phyloP scores from a whole-genome alignment of 2,888 invertebrate species.

The Diaperis boleti region DNA sequence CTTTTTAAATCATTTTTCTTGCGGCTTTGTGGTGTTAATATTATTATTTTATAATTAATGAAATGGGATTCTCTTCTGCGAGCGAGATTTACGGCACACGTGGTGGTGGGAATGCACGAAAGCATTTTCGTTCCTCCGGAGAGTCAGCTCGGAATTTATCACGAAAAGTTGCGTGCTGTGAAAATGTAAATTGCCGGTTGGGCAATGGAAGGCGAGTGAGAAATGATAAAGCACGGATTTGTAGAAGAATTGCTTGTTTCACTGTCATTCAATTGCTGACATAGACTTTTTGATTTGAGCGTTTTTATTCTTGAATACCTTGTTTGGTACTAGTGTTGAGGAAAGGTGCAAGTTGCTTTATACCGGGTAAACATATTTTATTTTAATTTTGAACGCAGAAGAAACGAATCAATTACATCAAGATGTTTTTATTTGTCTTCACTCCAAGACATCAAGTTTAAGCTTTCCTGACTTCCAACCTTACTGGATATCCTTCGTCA shows the following conservation, averaged over 20 bases:
- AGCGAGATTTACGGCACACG: slow-evolving; percentile 24
- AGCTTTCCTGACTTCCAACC: neutral
- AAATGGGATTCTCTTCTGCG: slow-evolving; percentile 6
- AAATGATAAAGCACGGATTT: no score
- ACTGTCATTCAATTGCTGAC: no score
- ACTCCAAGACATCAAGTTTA: neutral
- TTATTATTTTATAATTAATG: slow-evolving; percentile 24
- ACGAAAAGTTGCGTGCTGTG: slow-evolving; percentile 17
- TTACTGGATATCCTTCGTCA: slow-evolving; percentile 9
- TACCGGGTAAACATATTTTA: no score
- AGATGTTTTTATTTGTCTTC: neutral
- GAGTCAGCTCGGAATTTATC: slow-evolving; percentile 1
- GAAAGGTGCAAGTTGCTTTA: no score
- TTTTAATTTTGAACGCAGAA: no score
- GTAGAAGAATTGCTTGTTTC: no score
- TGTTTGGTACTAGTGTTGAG: no score
- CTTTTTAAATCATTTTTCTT: neutral
- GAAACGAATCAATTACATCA: no score
- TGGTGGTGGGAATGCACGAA: slow-evolving; percentile 21
- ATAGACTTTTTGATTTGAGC: no score
- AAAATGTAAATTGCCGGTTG: slow-evolving; percentile 17
- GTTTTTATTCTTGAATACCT: no score
- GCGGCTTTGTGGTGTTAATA: slow-evolving; percentile 1
- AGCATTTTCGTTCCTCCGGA: slow-evolving; percentile 20
- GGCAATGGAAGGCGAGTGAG: no score